Conservation (phyloP, 2,113 vertebrate genomes). For the Etia nguti region DNA sequence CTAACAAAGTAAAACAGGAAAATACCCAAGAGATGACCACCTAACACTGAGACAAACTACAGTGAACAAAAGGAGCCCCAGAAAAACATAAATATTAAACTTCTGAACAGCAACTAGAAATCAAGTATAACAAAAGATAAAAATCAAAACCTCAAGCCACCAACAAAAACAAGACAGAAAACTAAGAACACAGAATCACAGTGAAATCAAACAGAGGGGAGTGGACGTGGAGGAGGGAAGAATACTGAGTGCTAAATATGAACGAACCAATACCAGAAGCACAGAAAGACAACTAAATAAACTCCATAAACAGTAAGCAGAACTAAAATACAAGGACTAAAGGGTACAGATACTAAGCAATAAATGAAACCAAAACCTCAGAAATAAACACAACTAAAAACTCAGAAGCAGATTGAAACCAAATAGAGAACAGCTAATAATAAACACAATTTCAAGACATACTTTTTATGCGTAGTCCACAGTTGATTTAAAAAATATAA, state of each 20-base stretch:
- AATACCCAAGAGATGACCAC: not conserved
- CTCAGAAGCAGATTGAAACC: not conserved
- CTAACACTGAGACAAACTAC: not conserved
- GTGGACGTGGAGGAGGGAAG: not conserved
- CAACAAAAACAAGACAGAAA: not conserved
- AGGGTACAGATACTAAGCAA: not conserved
- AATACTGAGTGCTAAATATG: not conserved
- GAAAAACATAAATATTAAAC: not conserved
- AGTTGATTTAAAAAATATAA: not conserved
- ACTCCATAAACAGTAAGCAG: not conserved
- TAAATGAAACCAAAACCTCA: not conserved
- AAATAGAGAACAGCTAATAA: not conserved
- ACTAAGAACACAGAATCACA: not conserved
- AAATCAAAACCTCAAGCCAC: not conserved
- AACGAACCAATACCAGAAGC: rapidly evolving
- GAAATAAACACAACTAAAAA: not conserved
- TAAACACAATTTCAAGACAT: not conserved
- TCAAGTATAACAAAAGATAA: not conserved
- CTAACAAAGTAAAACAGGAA: not conserved
- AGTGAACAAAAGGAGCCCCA: not conserved
- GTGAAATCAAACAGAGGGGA: not conserved
- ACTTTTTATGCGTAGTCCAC: not conserved
- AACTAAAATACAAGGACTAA: not conserved
- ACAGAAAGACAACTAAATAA: not conserved
- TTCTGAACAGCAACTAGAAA: not conserved